Conservation (phyloP, 1,140 invertebrate species). For the Cherax destructor region DNA sequence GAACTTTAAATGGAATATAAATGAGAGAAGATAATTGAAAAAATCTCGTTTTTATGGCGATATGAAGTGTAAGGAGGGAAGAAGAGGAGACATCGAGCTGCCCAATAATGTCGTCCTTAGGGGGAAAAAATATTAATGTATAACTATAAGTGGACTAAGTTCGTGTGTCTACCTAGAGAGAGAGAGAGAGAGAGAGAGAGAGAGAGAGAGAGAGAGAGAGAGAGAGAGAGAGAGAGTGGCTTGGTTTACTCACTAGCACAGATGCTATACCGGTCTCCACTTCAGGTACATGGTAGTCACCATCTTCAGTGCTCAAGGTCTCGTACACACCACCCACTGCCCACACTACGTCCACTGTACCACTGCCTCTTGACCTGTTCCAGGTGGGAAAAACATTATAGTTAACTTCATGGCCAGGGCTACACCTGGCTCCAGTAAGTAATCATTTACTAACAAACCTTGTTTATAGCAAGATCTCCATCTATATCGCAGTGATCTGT, state of each 20-base stretch:
- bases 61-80: too few species aligned
- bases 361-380: background rate
- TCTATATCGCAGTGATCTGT: background rate
- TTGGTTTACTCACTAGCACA: background rate
- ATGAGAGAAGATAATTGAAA: too few species aligned
- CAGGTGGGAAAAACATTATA: background rate
- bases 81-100: too few species aligned
- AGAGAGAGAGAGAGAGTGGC: background rate
- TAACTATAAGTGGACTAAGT: too few species aligned
- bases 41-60: too few species aligned
- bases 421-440: too few species aligned
- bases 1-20: too few species aligned
- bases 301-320: background rate
- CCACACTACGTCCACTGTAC: slow-evolving; percentile 19
- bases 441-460: too few species aligned
- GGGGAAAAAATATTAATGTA: too few species aligned
- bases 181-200: background rate
- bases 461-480: background rate
- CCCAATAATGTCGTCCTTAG: too few species aligned
- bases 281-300: slow-evolving; percentile 25
- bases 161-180: background rate
- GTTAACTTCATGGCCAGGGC: too few species aligned
- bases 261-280: slow-evolving; percentile 41
- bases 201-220: background rate
- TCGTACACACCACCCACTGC: slow-evolving; percentile 32